A percentile compares a stretch with the other conserved stretches of the same genome.
These are phyloP conservation scores for Apis cerana DNA, from an alignment of 1,140 invertebrate species.

Conservation along the genomic window DNA sequence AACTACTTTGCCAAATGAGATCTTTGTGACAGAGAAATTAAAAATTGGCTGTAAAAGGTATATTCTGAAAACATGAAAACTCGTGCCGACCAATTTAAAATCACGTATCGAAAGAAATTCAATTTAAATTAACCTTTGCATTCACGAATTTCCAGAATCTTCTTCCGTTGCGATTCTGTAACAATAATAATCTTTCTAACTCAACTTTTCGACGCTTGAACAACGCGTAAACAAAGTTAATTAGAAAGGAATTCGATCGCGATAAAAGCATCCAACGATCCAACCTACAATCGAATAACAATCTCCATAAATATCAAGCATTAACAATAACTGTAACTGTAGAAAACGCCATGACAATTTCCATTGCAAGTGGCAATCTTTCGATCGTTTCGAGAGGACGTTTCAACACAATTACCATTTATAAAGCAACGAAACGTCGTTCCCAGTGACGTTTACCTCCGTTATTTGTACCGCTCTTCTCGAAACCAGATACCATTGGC, in stretches of 20 bases:
- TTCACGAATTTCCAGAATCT: too few relatives aligned
- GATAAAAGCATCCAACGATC: too few relatives aligned
- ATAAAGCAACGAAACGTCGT: conserved; percentile 12
- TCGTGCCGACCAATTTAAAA: too few relatives aligned
- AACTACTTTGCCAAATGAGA: not conserved
- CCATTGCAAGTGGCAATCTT: not conserved
- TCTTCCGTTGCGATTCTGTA: too few relatives aligned
- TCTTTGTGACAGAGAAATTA: not conserved
- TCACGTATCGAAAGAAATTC: too few relatives aligned
- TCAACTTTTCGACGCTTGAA: too few relatives aligned
- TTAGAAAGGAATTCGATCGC: too few relatives aligned
- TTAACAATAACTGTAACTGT: not conserved
- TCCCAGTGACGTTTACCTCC: conserved; percentile 48
- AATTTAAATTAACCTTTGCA: too few relatives aligned
- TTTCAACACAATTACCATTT: conserved; percentile 40
- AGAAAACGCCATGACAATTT: not conserved
- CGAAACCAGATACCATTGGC: conserved; percentile 1
- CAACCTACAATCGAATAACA: not conserved
- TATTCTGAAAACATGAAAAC: too few relatives aligned
- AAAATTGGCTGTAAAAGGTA: too few relatives aligned
- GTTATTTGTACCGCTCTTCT: conserved; percentile 51
- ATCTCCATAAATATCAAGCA: not conserved
- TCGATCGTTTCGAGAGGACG: conserved; percentile 34
- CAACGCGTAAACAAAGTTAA: too few relatives aligned
- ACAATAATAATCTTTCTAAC: too few relatives aligned